phyloP scores from a whole-genome alignment of 2,888 invertebrate species.

The Nipponacmea schrenckii region DNA sequence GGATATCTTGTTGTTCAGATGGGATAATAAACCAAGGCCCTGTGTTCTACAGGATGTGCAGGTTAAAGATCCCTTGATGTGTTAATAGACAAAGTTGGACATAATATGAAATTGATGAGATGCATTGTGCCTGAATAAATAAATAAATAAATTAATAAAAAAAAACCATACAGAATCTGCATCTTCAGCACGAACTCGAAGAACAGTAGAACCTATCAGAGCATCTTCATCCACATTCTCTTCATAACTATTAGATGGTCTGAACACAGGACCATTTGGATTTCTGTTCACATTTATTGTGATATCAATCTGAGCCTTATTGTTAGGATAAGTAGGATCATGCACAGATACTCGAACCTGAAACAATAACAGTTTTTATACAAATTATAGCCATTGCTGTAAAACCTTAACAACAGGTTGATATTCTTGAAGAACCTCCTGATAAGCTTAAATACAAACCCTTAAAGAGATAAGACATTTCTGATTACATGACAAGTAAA shows the following conservation, averaged over 20 bases:
- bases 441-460: not conserved
- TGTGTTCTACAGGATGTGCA: too few relatives aligned
- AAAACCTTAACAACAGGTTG: too few relatives aligned
- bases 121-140: too few relatives aligned
- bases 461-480: too few relatives aligned
- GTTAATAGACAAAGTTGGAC: too few relatives aligned
- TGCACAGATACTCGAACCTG: slow-evolving; percentile 50
- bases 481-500: too few relatives aligned
- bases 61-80: too few relatives aligned
- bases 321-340: slow-evolving; percentile 50
- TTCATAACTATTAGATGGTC: slow-evolving; percentile 30
- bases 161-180: slow-evolving; percentile 26
- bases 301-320: slow-evolving; percentile 47
- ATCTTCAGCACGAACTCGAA: slow-evolving; percentile 42
- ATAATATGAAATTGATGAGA: too few relatives aligned
- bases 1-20: too few relatives aligned
- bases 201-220: slow-evolving; percentile 36
- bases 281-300: slow-evolving; percentile 53
- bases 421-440: too few relatives aligned
- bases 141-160: too few relatives aligned
- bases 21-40: too few relatives aligned
- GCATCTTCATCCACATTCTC: slow-evolving; percentile 36
- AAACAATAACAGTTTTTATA: slow-evolving; percentile 15
- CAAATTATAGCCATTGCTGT: slow-evolving; percentile 23
- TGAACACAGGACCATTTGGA: slow-evolving; percentile 52